Base-by-base conservation (phyloP, 2,797 vertebrate genomes). In the Champsocephalus gunnari region DNA sequence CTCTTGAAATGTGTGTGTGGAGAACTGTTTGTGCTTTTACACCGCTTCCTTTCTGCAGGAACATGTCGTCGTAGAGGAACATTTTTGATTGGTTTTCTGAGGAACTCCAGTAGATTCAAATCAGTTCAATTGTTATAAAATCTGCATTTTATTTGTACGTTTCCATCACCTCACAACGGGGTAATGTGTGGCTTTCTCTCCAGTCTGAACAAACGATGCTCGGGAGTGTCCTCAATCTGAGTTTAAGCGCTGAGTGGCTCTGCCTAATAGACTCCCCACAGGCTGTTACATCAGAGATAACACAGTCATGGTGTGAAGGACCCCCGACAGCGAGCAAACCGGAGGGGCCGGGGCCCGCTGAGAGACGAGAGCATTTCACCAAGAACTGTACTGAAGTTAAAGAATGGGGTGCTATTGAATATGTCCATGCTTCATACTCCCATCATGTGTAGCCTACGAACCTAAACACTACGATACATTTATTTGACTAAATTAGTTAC, bases 281-380 rank as follows among this genome's bases (percentile, higher is more conserved):
- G 74, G 7, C 49, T n/a, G 0, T 81, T 85, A 12, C 71, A 44
- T 70, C 75, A 80, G 34, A 45, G 64, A 66, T 67, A 38, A 84
- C 78, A 83, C 57, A 58, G 4, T 48, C 47, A 2, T 28, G 64
- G 21, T 73, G 83, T 73, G 82, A 83, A 53, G 5, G 58, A 60
- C 17, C 24, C 64, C 79, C 73, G 50, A 10, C 45, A 66, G 85
- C 3, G 73, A 73, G 50, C 11, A 50, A 80, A 73, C 71, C 71
- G 55, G 14, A 72, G 64, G 72, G 48, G 34, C 66, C 43, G 58
- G 32, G 38, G 77, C 55, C 4, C 62, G 62, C 48, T 48, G 66
- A 60, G 61, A 75, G 53, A 60, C 45, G 21, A 21, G 21, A 21
- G 21, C 21, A 21, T 67, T 64, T 34, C 4, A 6, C 8, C 34